Evolutionary conservation across 2,113 vertebrate species (phyloP).

Genomic region (Collichthys lucidus): DNA sequence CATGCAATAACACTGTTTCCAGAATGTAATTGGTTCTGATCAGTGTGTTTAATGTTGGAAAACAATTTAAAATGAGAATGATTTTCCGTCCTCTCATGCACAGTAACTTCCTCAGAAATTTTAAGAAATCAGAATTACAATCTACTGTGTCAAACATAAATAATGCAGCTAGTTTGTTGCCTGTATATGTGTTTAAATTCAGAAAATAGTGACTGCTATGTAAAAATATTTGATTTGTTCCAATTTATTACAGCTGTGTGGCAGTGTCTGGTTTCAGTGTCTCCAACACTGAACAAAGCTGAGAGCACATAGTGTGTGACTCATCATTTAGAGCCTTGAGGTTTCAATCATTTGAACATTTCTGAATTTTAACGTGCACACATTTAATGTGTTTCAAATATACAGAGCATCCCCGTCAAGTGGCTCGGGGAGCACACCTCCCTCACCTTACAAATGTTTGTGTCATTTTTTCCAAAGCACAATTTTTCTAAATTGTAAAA

Average conservation of each 20-base stretch:
- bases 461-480: conserved; percentile 36
- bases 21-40: conserved; percentile 52
- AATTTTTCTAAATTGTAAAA: conserved; percentile 24
- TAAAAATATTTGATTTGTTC: conserved; percentile 24
- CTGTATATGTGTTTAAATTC: conserved; percentile 1
- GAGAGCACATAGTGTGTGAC: conserved; percentile 42
- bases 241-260: conserved; percentile 14
- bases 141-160: not conserved
- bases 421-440: not conserved
- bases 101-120: conserved; percentile 3
- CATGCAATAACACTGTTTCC: conserved; percentile 19
- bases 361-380: conserved; percentile 48
- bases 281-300: conserved; percentile 34
- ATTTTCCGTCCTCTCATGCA: conserved; percentile 43
- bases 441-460: conserved; percentile 22
- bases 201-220: not conserved
- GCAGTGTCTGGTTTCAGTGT: conserved; percentile 18
- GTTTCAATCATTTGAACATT: conserved; percentile 61
- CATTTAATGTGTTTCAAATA: conserved; percentile 48
- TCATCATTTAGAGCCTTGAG: conserved; percentile 45
- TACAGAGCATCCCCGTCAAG: conserved; percentile 24
- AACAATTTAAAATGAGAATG: conserved; percentile 51
- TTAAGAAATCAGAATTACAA: not conserved
- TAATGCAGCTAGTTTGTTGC: not conserved
- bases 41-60: conserved; percentile 31